Conservation (phyloP, 2,888 invertebrate genomes). For the Platypus cylindrus region DNA sequence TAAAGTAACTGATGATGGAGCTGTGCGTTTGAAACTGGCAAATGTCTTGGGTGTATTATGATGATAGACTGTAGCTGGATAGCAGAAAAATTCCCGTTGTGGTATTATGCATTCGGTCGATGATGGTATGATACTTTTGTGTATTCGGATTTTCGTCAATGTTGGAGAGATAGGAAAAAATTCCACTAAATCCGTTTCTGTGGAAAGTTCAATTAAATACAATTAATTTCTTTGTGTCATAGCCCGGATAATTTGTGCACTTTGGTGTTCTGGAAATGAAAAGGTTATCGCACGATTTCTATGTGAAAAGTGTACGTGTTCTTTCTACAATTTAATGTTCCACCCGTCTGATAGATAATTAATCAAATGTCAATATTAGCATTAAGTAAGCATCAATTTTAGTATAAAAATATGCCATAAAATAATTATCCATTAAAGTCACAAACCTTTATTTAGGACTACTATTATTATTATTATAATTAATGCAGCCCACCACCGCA, state of each 20-base stretch:
- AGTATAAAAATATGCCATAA: too few species aligned
- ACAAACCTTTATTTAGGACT: constrained; percentile 7
- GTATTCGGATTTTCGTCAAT: constrained; percentile 65
- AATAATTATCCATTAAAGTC: constrained; percentile 1
- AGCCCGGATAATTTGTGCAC: constrained; percentile 5
- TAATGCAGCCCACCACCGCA: constrained; percentile 15
- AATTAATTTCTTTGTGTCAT: constrained; percentile 1
- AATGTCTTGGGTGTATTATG: constrained; percentile 39
- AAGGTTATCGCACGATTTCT: neutral
- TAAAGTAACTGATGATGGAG: constrained; percentile 40
- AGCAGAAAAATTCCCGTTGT: constrained; percentile 47
- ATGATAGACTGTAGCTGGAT: constrained; percentile 41
- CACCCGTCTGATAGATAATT: too few species aligned
- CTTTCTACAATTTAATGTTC: too few species aligned
- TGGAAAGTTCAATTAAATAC: constrained; percentile 29
- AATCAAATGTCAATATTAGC: too few species aligned
- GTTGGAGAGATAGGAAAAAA: constrained; percentile 73
- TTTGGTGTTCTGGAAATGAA: constrained; percentile 6
- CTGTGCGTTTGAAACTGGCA: constrained; percentile 45
- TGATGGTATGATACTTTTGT: constrained; percentile 36
- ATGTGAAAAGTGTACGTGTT: too few species aligned
- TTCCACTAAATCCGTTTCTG: constrained; percentile 68
- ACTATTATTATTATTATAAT: too few species aligned
- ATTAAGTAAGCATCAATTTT: too few species aligned
- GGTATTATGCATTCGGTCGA: constrained; percentile 36